Percentiles rank a stretch among this genome's conserved stretches.
These are phyloP conservation scores for Oscheius onirici DNA, from an alignment of 2,888 invertebrate genomes.

Conservation along the genomic window DNA sequence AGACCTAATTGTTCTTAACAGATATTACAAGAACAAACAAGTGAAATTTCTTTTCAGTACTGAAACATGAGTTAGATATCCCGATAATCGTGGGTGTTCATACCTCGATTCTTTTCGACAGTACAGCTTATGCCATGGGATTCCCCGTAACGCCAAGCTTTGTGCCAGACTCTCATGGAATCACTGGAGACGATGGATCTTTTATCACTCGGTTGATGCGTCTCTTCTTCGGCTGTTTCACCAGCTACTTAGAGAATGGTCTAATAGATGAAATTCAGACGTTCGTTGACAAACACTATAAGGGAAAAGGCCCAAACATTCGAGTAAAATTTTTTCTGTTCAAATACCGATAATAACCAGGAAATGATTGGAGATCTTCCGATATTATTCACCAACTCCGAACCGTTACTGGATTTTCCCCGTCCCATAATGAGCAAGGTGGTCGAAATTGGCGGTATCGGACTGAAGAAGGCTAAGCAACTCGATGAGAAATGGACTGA, in stretches of 20 bases:
- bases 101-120: conserved; percentile 44
- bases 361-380: conserved; percentile 42
- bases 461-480: not conserved
- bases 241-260: conserved; percentile 40
- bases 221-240: conserved; percentile 40
- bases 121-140: conserved; percentile 42
- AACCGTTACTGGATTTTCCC: conserved; percentile 57
- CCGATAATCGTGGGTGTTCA: conserved; percentile 46
- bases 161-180: conserved; percentile 45
- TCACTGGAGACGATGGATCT: conserved; percentile 42
- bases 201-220: conserved; percentile 29
- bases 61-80: conserved; percentile 41
- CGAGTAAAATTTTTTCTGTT: not conserved
- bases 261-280: conserved; percentile 36
- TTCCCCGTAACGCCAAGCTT: conserved; percentile 44
- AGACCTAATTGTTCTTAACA: not conserved
- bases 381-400: conserved; percentile 52
- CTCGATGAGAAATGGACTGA: conserved; percentile 1
- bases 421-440: conserved; percentile 49
- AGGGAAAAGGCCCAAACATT: conserved; percentile 12
- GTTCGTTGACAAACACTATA: conserved; percentile 35
- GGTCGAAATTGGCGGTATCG: conserved; percentile 45
- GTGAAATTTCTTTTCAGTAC: conserved; percentile 27
- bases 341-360: conserved; percentile 28
- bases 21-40: not conserved